Base-by-base conservation (phyloP, 2,888 invertebrate genomes). In the Acholoe squamosa region DNA sequence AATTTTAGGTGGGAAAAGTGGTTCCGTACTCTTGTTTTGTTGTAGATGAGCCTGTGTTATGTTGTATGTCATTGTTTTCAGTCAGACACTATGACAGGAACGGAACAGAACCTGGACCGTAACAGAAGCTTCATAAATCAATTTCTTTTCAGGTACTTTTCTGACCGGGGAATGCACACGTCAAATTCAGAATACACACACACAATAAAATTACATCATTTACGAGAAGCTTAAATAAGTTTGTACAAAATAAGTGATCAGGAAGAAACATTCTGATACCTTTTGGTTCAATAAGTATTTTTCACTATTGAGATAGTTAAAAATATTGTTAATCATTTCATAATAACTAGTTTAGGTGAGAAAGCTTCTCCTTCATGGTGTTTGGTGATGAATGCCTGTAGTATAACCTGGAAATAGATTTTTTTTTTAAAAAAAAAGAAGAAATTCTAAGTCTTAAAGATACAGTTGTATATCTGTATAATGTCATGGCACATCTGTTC, bases 11-110 rank as follows among this genome's bases (percentile, higher is more conserved):
- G 80, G 80, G 22, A 0, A 71, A 19, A 22, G 34, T 76, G 43
- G 25, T 80, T 33, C 31, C 33, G 33, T 80, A 34, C 25, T 28
- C 3, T 25, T 80, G 33, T 34, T 80, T 34, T 33, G 80, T 80
- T 80, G 80, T 80, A 43, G 33, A 80, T 34, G 80, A 80, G 43
- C 33, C 33, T 80, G 80, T 34, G 33, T 80, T 80, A 43, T 80
- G 80, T 33, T 80, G 80, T 43, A 80, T 80, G 80, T 80, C 33
- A 80, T 80, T 80, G 80, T 19, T 80, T 80, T 80, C 80, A 80
- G 80, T 43, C 34, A 34, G 22, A 80, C 0, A 25, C 34, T 80
- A 80, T 34, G 25, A 43, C 5, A 77, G 33, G 80, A 80, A 80
- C 80, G 34, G 7, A 33, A 12, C 76, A 22, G 43, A 43, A 34